Percentiles rank a stretch among this genome's conserved stretches.
Evolutionary conservation across 2,888 invertebrate genomes (phyloP).

Genomic region (Aporophyla lueneburgensis): DNA sequence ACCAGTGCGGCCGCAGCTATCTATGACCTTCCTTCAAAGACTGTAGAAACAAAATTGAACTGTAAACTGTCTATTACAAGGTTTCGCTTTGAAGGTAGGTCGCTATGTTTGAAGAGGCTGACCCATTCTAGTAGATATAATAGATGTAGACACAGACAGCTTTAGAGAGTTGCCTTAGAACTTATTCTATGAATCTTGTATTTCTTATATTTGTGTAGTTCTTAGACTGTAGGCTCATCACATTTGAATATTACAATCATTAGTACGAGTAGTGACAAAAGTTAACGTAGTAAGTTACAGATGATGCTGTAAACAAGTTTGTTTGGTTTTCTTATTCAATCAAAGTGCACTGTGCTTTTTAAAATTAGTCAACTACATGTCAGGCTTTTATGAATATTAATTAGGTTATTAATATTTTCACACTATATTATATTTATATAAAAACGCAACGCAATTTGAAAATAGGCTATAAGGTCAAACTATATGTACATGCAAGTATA

Average conservation of each 20-base stretch:
- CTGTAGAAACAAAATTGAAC: slow-evolving; percentile 11
- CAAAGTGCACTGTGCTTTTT: slow-evolving; percentile 19
- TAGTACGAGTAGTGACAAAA: slow-evolving; percentile 3
- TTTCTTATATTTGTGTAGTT: slow-evolving; percentile 59
- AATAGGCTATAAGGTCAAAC: slow-evolving; percentile 10
- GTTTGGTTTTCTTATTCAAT: not conserved
- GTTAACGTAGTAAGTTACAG: not conserved
- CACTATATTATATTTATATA: not conserved
- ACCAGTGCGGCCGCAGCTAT: slow-evolving; percentile 23
- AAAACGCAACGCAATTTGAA: slow-evolving; percentile 10
- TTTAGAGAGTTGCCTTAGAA: slow-evolving; percentile 75
- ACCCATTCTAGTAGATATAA: slow-evolving; percentile 63
- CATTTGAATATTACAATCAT: slow-evolving; percentile 17
- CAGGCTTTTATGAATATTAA: slow-evolving; percentile 27
- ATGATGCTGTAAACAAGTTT: not conserved
- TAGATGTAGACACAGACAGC: slow-evolving; percentile 68
- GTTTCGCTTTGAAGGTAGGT: slow-evolving; percentile 53
- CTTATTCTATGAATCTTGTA: slow-evolving; percentile 65
- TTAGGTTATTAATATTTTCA: not conserved
- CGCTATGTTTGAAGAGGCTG: slow-evolving; percentile 70
- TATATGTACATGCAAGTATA: not conserved
- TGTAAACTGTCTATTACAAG: slow-evolving; percentile 3
- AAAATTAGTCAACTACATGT: slow-evolving; percentile 50
- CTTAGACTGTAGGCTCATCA: slow-evolving; percentile 45
- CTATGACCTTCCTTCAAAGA: slow-evolving; percentile 48